A percentile compares a stretch with the other conserved stretches of the same genome.
Evolutionary conservation across 2,888 invertebrate species (phyloP).

Genomic region (Acleris literana): DNA sequence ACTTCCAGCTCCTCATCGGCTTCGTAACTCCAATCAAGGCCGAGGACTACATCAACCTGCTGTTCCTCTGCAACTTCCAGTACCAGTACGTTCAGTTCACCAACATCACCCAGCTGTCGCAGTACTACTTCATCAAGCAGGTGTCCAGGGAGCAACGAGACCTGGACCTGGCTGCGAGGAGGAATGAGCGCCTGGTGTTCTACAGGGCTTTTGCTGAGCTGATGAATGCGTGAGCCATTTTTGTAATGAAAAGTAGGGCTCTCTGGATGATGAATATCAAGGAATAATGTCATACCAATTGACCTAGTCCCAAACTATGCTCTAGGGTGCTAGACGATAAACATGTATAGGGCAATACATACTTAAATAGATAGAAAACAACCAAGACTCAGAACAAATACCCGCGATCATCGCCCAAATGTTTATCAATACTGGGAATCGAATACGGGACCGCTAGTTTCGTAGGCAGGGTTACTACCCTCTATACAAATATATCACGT

Average conservation of each 20-base stretch:
- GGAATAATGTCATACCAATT: too few species aligned
- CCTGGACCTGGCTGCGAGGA: constrained; percentile 55
- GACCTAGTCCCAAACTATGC: too few species aligned
- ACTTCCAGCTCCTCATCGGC: constrained; percentile 83
- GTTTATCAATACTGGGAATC: too few species aligned
- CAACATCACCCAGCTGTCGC: constrained; percentile 78
- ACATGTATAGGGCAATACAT: too few species aligned
- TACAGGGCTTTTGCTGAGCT: constrained; percentile 65
- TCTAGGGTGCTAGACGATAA: too few species aligned
- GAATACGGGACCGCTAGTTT: too few species aligned
- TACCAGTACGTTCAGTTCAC: constrained; percentile 84
- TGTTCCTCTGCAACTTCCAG: constrained; percentile 85
- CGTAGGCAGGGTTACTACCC: too few species aligned
- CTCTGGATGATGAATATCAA: too few species aligned
- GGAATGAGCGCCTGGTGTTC: constrained; percentile 67
- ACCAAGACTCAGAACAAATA: too few species aligned
- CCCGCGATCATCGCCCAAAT: too few species aligned
- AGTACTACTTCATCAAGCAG: constrained; percentile 73
- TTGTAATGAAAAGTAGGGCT: not conserved
- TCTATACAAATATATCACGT: too few species aligned
- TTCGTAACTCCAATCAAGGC: constrained; percentile 83
- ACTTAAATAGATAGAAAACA: too few species aligned
- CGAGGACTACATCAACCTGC: constrained; percentile 77
- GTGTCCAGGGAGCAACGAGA: constrained; percentile 70
- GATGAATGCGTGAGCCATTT: constrained; percentile 62